These are phyloP conservation scores for Myotis myotis DNA, from an alignment of 2,797 vertebrate species.

Conservation along the genomic window DNA sequence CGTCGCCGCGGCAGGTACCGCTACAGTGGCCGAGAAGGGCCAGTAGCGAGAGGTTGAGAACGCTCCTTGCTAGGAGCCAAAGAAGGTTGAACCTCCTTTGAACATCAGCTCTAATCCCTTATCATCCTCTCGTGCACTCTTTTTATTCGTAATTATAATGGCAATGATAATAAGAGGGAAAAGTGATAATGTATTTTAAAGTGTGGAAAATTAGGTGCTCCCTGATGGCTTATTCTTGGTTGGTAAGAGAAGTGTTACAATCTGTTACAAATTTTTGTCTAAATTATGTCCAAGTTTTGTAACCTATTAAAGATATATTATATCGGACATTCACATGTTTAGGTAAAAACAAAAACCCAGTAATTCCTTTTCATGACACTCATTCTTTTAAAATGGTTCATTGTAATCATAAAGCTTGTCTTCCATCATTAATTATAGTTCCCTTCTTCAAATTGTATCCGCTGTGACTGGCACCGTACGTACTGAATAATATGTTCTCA, in stretches of 20 bases:
- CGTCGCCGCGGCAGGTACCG: rapidly evolving
- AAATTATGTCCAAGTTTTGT: not conserved
- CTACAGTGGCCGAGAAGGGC: not conserved
- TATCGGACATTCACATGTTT: not conserved
- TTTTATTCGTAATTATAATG: not conserved
- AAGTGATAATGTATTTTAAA: not conserved
- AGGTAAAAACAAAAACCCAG: not conserved
- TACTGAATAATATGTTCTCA: not conserved
- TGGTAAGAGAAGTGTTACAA: not conserved
- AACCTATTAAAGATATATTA: not conserved
- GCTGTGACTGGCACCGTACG: not conserved
- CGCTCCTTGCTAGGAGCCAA: rapidly evolving
- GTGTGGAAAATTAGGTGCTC: not conserved
- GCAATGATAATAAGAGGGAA: not conserved
- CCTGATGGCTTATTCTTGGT: not conserved
- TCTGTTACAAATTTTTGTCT: not conserved
- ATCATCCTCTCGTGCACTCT: not conserved
- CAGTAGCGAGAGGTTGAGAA: rapidly evolving
- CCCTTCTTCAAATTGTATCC: not conserved
- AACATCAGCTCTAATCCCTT: not conserved
- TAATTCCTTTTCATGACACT: not conserved
- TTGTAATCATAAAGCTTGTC: not conserved
- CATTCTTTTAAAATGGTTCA: not conserved
- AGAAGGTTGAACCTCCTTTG: rapidly evolving
- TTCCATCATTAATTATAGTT: not conserved